Conservation (phyloP, 2,113 vertebrate species). For the Lathamus discolor region DNA sequence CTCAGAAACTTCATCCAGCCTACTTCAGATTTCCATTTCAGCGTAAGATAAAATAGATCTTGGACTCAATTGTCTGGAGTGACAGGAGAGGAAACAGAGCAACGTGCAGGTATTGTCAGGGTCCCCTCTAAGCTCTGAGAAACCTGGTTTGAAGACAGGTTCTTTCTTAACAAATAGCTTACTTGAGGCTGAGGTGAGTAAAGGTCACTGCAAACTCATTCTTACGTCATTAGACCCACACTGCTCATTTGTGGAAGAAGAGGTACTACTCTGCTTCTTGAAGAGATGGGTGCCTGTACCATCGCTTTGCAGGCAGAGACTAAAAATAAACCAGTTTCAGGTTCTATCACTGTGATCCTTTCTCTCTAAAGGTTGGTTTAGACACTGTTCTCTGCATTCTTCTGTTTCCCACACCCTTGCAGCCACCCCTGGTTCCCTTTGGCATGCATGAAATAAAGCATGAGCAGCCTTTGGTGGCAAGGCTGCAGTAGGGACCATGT, state of each 20-base stretch:
- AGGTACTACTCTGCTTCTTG: not conserved
- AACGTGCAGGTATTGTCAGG: rapidly evolving
- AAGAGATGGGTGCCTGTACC: not conserved
- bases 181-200: not conserved
- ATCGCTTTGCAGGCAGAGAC: not conserved
- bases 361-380: not conserved
- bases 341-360: not conserved
- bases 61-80: not conserved
- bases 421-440: not conserved
- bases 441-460: rapidly evolving
- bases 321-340: not conserved
- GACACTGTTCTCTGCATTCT: not conserved
- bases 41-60: not conserved
- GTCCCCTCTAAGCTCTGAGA: not conserved
- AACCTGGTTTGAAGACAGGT: not conserved
- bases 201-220: not conserved
- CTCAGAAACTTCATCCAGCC: not conserved
- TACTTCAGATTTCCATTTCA: not conserved
- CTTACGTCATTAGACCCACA: not conserved
- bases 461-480: not conserved
- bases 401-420: not conserved
- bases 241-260: not conserved
- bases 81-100: not conserved
- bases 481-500: not conserved
- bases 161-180: not conserved